Evolutionary conservation across 2,888 invertebrate species (phyloP), one percentile per base, ranked within the genome.

Genomic region (Emesis furor): DNA sequence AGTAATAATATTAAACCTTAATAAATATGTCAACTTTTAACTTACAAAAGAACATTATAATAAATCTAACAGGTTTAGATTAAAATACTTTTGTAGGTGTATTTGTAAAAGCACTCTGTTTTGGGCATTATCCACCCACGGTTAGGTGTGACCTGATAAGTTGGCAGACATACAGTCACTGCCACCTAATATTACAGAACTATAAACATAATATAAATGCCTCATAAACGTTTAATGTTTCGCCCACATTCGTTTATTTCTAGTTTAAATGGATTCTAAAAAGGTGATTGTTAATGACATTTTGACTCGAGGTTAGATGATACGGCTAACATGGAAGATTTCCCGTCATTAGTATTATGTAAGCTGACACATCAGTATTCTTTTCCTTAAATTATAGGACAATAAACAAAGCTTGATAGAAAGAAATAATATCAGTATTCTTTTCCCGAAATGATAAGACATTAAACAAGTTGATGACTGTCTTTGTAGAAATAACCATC

Each of bases 31-130:
- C 59, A 59, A 17, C 24, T 59, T 59, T 59, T 59, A n/a, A 59
- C 7, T 8, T 59, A 17, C 59, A 59, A 59, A 59, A 59, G 59
- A 59, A 24, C 17, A 5, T 24, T 59, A 59, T 59, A 59, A 59
- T 62, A 62, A 24, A 62, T 62, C 30, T 62, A 62, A 24, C 24
- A 62, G 2, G 24, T 30, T 30, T 30, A 24, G 24, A 62, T 62
- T 62, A 62, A 62, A 62, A 62, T 24, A 30, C 30, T 62, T 62
- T 62, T 62, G 62, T 62, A 62, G 62, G 62, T 30, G 62, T 62
- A 62, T 62, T 62, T 62, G 30, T 24, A 24, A 42, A 62, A 62
- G 62, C 24, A 24, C 24, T 62, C 62, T 62, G 62, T 62, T 62
- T 62, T 10, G 62, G 62, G 7, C 24, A 24, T 62, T 62, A 62